phyloP scores from a whole-genome alignment of 2,888 invertebrate species.

The Drosophila suboccidentalis region DNA sequence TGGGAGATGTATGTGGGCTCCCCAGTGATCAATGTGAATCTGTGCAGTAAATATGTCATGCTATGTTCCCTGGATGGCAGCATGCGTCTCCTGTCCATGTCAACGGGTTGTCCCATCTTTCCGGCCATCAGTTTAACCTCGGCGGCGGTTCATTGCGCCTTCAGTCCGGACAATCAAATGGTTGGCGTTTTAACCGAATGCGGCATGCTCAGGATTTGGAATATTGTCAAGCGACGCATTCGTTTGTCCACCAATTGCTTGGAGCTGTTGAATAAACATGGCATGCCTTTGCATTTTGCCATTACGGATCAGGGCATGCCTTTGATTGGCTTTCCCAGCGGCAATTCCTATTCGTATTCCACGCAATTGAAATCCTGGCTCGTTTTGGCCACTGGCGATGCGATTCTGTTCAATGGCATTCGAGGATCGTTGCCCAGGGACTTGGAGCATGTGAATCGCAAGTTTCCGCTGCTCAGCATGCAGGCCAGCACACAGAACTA shows the following conservation, averaged over 20 bases:
- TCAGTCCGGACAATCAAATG: constrained; percentile 83
- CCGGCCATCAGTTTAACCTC: constrained; percentile 83
- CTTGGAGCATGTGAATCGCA: constrained; percentile 80
- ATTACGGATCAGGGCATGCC: constrained; percentile 91
- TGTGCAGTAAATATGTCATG: constrained; percentile 84
- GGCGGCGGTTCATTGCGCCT: constrained; percentile 83
- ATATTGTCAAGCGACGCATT: constrained; percentile 72
- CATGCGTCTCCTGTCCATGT: constrained; percentile 81
- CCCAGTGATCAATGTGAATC: constrained; percentile 83
- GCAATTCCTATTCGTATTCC: constrained; percentile 94
- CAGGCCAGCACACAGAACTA: constrained; percentile 83
- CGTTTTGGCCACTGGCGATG: constrained; percentile 87
- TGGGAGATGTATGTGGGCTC: constrained; percentile 90
- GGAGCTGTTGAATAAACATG: constrained; percentile 82
- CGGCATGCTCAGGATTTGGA: constrained; percentile 84
- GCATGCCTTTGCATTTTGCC: constrained; percentile 88
- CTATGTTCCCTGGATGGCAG: constrained; percentile 85
- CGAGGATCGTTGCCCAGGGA: constrained; percentile 85
- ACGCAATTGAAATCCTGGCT: constrained; percentile 91
- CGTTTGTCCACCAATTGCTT: constrained; percentile 81
- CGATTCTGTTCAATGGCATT: constrained; percentile 86
- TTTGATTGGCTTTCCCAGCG: constrained; percentile 93
- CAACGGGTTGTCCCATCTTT: constrained; percentile 81
- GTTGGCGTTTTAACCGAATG: constrained; percentile 85
- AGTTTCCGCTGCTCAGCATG: constrained; percentile 84